These are phyloP conservation scores for Baronia brevicornis DNA, from an alignment of 2,888 invertebrate species.

Conservation along the genomic window DNA sequence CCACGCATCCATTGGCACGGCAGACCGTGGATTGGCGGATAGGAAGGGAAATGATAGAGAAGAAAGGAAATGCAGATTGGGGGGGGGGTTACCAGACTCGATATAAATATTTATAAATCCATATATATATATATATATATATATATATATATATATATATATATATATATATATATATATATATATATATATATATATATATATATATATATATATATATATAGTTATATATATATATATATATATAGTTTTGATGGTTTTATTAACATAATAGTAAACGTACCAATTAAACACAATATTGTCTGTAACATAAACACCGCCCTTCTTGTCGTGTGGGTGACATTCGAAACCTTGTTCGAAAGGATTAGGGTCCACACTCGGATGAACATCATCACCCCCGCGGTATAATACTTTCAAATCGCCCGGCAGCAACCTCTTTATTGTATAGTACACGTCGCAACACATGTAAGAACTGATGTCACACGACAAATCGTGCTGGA, in stretches of 20 bases:
- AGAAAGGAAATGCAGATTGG: too few relatives aligned
- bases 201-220: too few relatives aligned
- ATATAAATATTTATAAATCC: too few relatives aligned
- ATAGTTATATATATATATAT: too few relatives aligned
- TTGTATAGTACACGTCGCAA: conserved; percentile 83
- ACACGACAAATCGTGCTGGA: conserved; percentile 77
- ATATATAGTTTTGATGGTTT: background rate
- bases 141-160: too few relatives aligned
- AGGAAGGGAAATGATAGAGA: too few relatives aligned
- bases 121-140: too few relatives aligned
- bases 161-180: too few relatives aligned
- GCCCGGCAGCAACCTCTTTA: conserved; percentile 88
- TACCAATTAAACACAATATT: conserved; percentile 85
- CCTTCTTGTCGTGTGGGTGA: conserved; percentile 80
- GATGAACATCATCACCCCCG: conserved; percentile 54
- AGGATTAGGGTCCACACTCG: conserved; percentile 79
- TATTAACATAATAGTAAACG: conserved; percentile 21
- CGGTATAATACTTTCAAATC: conserved; percentile 86
- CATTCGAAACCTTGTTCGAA: conserved; percentile 80
- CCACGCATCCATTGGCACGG: too few relatives aligned
- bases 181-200: too few relatives aligned
- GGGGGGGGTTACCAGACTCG: too few relatives aligned
- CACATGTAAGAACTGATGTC: conserved; percentile 85
- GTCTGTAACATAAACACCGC: conserved; percentile 87
- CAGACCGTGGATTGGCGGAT: too few relatives aligned